Percentiles rank a stretch among this genome's conserved stretches.
These are phyloP conservation scores for Ennomos quercinarius DNA, from an alignment of 2,888 invertebrate genomes.

Conservation along the genomic window DNA sequence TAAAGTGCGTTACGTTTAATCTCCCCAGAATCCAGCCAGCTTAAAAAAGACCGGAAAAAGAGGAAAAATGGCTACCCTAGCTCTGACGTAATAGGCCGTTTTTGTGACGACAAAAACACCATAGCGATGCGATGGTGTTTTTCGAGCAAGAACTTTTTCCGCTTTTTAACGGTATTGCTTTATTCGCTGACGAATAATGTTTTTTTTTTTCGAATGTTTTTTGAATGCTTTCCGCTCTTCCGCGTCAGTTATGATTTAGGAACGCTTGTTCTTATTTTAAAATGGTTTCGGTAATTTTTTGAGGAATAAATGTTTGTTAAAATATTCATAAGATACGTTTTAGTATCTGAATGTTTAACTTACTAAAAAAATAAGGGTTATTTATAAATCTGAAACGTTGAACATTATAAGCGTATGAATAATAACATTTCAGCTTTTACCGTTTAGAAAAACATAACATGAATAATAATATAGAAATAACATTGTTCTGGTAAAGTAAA, in stretches of 20 bases:
- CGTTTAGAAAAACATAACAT: no score
- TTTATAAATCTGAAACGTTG: no score
- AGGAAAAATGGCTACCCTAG: conserved; percentile 22
- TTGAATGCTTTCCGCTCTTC: conserved; percentile 14
- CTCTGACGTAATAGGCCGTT: conserved; percentile 27
- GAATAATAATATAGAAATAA: no score
- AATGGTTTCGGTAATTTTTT: neutral
- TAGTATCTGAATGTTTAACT: no score
- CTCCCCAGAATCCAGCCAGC: conserved; percentile 3
- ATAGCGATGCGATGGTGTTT: conserved; percentile 11
- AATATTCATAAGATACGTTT: no score
- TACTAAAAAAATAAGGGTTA: no score
- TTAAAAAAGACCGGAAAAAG: conserved; percentile 14
- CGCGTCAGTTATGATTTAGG: conserved; percentile 19
- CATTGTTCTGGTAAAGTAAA: no score
- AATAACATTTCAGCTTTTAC: no score
- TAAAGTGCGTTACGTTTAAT: conserved; percentile 11
- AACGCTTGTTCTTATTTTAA: conserved; percentile 4
- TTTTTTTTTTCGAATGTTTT: conserved; percentile 1
- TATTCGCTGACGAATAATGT: conserved; percentile 18
- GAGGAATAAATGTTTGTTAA: no score
- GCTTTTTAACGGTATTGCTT: conserved; percentile 16
- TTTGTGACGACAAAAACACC: conserved; percentile 19
- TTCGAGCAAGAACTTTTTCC: conserved; percentile 14
- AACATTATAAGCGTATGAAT: no score